Percentiles rank a stretch among this genome's conserved stretches.
Evolutionary conservation across 2,113 vertebrate species (phyloP).

Genomic region (Xiphorhynchus elegans): DNA sequence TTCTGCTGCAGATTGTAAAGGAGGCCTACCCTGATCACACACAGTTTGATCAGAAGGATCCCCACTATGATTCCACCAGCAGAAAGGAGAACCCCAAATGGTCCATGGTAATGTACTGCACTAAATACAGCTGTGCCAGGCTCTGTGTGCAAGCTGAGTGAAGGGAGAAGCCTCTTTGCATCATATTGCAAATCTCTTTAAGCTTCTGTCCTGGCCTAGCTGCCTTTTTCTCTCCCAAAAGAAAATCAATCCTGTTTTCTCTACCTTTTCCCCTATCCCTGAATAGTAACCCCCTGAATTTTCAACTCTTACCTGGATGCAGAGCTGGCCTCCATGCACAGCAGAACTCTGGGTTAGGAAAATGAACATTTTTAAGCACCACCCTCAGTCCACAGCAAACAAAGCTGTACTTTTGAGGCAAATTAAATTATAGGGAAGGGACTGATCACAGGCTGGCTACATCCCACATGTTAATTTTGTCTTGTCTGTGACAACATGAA

Average conservation of each 20-base stretch:
- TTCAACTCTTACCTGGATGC: background rate
- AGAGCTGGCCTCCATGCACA: background rate
- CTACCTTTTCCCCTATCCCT: background rate
- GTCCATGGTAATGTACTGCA: constrained; percentile 85
- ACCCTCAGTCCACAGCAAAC: background rate
- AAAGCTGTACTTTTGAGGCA: background rate
- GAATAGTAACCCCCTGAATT: background rate
- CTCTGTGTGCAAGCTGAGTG: background rate
- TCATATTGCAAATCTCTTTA: background rate
- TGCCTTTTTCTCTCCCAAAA: background rate
- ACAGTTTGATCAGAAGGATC: constrained; percentile 92
- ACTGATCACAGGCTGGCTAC: background rate
- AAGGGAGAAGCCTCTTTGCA: background rate
- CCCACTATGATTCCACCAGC: constrained; percentile 89
- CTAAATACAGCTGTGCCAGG: background rate
- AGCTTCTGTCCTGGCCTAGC: background rate
- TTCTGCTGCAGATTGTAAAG: constrained; percentile 85
- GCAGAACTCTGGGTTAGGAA: background rate
- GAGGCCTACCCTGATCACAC: constrained; percentile 94
- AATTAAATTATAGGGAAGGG: background rate
- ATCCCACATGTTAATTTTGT: background rate
- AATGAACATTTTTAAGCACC: background rate
- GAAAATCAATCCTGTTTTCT: background rate
- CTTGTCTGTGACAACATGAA: background rate
- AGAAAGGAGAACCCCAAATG: constrained; percentile 91